phyloP scores from a whole-genome alignment of 2,888 invertebrate genomes.

The Chrysina gloriosa region DNA sequence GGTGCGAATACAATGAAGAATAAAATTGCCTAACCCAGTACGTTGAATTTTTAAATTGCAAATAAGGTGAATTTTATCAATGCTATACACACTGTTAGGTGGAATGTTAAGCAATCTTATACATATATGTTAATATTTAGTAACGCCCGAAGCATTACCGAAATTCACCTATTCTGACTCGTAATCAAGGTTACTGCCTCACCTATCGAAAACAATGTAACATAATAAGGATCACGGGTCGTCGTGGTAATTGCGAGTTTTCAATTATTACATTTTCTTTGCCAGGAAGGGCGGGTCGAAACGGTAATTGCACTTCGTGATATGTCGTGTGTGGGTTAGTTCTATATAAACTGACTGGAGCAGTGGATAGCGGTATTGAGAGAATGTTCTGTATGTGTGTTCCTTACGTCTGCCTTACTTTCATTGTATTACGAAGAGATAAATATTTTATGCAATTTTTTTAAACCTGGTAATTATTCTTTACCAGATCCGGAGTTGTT shows the following conservation, averaged over 20 bases:
- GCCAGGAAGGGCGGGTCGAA: conserved; percentile 15
- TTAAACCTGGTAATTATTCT: no score
- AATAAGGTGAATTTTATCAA: no score
- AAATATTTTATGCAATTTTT: no score
- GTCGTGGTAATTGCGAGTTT: conserved; percentile 7
- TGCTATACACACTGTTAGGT: no score
- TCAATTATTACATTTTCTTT: conserved; percentile 9
- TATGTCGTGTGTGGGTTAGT: conserved; percentile 28
- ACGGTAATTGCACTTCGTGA: conserved; percentile 27
- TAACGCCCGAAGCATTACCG: not conserved
- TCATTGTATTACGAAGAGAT: not conserved
- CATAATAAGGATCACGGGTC: not conserved
- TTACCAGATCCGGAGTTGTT: no score
- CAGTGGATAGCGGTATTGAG: not conserved
- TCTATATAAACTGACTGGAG: conserved; percentile 13
- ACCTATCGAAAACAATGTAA: not conserved
- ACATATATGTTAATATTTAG: no score
- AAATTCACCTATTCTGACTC: not conserved
- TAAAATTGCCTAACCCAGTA: no score
- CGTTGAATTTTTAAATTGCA: no score
- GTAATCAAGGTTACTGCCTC: conserved; percentile 1
- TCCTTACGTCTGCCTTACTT: not conserved
- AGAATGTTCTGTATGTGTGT: not conserved
- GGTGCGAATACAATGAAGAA: no score
- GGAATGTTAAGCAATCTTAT: no score